These are phyloP conservation scores for Neotoma lepida DNA, from an alignment of 2,113 vertebrate species.

Conservation along the genomic window DNA sequence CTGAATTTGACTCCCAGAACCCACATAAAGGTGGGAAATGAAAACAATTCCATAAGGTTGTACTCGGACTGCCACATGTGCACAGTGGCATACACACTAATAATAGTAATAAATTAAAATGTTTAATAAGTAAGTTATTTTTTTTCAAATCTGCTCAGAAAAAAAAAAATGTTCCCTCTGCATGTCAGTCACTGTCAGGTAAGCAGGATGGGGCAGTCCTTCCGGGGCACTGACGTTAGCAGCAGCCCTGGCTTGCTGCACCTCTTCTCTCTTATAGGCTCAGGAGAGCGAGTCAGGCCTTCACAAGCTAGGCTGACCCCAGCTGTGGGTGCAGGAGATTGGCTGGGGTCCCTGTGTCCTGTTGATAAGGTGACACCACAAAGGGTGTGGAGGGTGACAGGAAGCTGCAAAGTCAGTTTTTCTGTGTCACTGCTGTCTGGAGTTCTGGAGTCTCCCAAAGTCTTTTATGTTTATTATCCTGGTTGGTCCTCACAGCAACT, in stretches of 20 bases:
- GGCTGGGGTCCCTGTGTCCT: neutral
- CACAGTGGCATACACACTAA: too few relatives aligned
- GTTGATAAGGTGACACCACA: neutral
- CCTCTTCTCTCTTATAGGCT: neutral
- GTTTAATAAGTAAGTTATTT: neutral
- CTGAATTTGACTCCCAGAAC: neutral
- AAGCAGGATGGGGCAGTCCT: neutral
- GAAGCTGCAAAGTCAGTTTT: too few relatives aligned
- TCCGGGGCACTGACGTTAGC: neutral
- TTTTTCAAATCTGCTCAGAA: neutral
- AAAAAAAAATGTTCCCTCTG: neutral
- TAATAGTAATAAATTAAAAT: neutral
- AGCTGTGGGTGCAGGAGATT: neutral
- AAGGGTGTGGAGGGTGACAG: neutral
- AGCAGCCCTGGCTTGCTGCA: neutral
- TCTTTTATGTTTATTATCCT: rapidly evolving
- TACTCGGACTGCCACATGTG: neutral
- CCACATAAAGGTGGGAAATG: neutral
- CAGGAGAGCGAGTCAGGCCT: neutral
- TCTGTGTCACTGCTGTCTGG: neutral
- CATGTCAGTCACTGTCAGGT: neutral
- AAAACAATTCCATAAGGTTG: too few relatives aligned
- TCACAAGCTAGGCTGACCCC: neutral
- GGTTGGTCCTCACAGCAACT: neutral
- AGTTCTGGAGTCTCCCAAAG: neutral